phyloP scores from a whole-genome alignment of 1,140 invertebrate species.

The Sarcophaga peregrina region DNA sequence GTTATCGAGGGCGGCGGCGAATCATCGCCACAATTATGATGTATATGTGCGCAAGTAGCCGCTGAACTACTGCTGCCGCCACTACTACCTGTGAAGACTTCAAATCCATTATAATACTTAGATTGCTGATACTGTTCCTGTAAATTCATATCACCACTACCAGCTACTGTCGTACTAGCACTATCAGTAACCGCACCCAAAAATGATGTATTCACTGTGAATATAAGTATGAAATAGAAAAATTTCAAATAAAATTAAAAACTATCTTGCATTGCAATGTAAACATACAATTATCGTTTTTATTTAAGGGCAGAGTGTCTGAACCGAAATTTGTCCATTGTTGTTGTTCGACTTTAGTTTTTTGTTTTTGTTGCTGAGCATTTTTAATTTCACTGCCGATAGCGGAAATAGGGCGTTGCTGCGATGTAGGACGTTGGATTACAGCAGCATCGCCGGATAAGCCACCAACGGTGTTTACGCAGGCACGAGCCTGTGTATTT shows the following conservation, averaged over 20 bases:
- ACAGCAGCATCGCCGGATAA: conserved; percentile 58
- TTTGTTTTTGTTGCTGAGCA: conserved; percentile 52
- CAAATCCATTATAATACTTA: conserved; percentile 62
- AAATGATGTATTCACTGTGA: conserved; percentile 21
- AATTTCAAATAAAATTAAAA: background rate
- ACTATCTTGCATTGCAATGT: background rate
- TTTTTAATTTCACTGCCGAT: conserved; percentile 64
- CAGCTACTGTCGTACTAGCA: conserved; percentile 11
- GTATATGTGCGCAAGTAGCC: conserved; percentile 25
- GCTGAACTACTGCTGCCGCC: conserved; percentile 38
- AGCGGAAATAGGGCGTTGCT: conserved; percentile 60
- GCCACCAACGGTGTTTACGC: conserved; percentile 45
- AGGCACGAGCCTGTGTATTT: background rate
- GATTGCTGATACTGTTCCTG: conserved; percentile 64
- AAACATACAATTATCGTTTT: conserved; percentile 44
- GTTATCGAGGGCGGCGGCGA: conserved; percentile 64
- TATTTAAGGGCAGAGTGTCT: conserved; percentile 30
- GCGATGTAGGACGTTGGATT: conserved; percentile 57
- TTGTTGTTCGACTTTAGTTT: conserved; percentile 58
- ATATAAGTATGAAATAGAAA: background rate
- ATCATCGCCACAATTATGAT: conserved; percentile 58
- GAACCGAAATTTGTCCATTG: conserved; percentile 55
- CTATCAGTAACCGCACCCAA: conserved; percentile 45
- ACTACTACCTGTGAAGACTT: conserved; percentile 49
- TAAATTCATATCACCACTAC: conserved; percentile 36